Conservation (phyloP, 2,113 vertebrate species). For the Carlito syrichta region DNA sequence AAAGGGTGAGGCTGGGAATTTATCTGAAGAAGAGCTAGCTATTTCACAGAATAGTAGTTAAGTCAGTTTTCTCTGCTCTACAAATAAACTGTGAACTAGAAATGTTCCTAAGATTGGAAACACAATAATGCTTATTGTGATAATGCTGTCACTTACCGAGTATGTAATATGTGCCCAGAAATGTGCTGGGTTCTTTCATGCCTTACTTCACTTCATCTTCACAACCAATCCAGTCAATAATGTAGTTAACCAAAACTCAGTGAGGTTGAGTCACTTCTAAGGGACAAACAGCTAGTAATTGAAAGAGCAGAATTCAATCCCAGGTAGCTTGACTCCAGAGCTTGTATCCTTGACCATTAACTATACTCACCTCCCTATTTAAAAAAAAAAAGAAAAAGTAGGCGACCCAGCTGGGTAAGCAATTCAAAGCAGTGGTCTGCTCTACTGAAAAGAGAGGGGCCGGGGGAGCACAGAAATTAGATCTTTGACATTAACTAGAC, state of each 20-base stretch:
- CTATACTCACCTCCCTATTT: neutral
- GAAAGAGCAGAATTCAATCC: neutral
- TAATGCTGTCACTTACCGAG: neutral
- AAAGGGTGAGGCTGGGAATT: slow-evolving; percentile 31
- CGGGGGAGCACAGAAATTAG: neutral
- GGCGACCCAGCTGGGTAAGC: neutral
- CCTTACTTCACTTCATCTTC: neutral
- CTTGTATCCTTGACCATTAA: neutral
- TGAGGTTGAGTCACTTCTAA: neutral
- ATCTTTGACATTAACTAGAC: neutral
- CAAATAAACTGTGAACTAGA: neutral
- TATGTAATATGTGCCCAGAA: neutral
- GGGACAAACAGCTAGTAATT: neutral
- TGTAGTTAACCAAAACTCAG: slow-evolving; percentile 3
- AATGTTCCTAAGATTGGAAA: neutral
- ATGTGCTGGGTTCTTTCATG: neutral
- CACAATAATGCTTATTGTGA: neutral
- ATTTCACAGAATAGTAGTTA: neutral
- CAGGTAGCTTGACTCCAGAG: neutral
- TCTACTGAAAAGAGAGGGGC: neutral
- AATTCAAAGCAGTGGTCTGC: neutral
- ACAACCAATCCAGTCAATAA: neutral
- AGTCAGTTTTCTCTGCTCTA: slow-evolving; percentile 14
- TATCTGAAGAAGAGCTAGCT: neutral
- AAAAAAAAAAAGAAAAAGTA: neutral